A percentile compares a stretch with the other conserved stretches of the same genome.
phyloP scores from a whole-genome alignment of 2,113 vertebrate species.

The Deroptyus accipitrinus region DNA sequence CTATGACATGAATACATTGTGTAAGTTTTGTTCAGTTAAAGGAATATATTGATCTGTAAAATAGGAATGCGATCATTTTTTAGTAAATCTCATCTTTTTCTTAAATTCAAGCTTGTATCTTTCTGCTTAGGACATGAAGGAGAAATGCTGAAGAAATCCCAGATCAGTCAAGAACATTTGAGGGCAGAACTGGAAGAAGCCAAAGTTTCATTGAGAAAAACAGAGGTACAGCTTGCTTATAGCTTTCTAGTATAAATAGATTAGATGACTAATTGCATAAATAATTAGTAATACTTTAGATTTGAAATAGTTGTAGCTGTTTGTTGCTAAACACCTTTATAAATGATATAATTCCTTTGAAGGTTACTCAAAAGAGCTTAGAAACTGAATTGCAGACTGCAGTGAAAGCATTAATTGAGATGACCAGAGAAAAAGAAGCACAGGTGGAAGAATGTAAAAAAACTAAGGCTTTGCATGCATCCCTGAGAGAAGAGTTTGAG shows the following conservation, averaged over 20 bases:
- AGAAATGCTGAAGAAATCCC: conserved; percentile 76
- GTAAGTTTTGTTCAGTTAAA: not conserved
- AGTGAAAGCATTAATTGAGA: conserved; percentile 70
- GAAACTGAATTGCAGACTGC: conserved; percentile 74
- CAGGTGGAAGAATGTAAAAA: conserved; percentile 77
- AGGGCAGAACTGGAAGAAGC: conserved; percentile 75
- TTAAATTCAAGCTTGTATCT: not conserved
- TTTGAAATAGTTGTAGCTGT: not conserved
- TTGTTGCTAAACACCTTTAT: not conserved
- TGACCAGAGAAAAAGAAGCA: conserved; percentile 77
- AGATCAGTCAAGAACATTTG: conserved; percentile 73
- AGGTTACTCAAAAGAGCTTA: conserved; percentile 74
- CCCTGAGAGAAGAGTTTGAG: conserved; percentile 74
- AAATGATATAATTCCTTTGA: not conserved
- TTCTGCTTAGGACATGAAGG: conserved; percentile 74
- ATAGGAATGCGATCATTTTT: not conserved
- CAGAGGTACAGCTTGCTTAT: conserved; percentile 72
- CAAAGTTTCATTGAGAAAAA: conserved; percentile 75
- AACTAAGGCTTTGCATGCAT: conserved; percentile 71
- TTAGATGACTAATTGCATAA: not conserved
- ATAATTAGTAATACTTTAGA: not conserved
- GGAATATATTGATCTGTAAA: not conserved
- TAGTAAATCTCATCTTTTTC: not conserved
- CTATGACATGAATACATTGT: not conserved
- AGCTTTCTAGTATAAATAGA: not conserved